Evolutionary conservation across 1,140 invertebrate genomes (phyloP).

Genomic region (Tetraneura akinire): DNA sequence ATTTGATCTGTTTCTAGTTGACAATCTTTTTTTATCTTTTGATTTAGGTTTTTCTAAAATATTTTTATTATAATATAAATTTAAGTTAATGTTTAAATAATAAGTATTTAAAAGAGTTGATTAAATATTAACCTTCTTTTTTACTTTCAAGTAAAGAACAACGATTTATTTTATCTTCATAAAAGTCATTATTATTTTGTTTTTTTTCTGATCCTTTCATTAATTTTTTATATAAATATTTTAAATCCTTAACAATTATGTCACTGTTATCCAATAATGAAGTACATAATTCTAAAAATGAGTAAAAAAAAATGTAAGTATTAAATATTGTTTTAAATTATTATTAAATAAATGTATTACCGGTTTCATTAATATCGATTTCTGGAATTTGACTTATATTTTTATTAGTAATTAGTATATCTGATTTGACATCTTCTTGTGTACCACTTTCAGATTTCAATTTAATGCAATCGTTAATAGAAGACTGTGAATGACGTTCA

Average conservation of each 20-base stretch:
- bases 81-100: no score
- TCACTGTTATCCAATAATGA: constrained; percentile 56
- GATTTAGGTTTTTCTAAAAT: constrained; percentile 41
- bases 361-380: not conserved
- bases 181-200: constrained; percentile 65
- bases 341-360: not conserved
- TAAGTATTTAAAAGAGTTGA: not conserved
- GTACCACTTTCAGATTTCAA: constrained; percentile 16
- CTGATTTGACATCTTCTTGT: constrained; percentile 28
- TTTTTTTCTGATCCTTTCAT: constrained; percentile 69
- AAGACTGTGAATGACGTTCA: no score
- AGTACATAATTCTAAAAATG: not conserved
- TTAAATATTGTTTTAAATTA: no score
- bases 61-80: not conserved
- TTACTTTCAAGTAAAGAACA: constrained; percentile 62
- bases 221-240: constrained; percentile 69
- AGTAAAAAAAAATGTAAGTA: no score
- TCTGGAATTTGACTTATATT: not conserved
- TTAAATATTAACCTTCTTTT: constrained; percentile 37
- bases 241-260: constrained; percentile 68
- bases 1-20: constrained; percentile 35
- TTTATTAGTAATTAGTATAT: not conserved
- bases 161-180: constrained; percentile 68
- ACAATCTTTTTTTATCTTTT: constrained; percentile 33
- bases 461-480: not conserved